Conservation (phyloP, 2,113 vertebrate genomes). For the Boulengeromyrus knoepffleri region DNA sequence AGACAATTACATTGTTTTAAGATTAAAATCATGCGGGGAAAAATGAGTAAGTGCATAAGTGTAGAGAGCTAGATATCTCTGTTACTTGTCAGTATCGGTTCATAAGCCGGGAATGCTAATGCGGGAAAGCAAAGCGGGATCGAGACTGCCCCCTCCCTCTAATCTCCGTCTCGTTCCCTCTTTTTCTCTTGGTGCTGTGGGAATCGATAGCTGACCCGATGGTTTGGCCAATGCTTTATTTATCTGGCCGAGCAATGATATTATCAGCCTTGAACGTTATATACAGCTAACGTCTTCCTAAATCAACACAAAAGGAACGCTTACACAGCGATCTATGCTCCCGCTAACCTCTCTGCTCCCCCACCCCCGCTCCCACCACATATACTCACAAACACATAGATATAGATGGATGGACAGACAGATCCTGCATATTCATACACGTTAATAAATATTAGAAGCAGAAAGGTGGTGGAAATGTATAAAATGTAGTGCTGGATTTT, state of each 20-base stretch:
- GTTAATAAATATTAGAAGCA: neutral
- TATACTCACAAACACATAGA: slow-evolving; percentile 27
- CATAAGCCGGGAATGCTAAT: slow-evolving; percentile 86
- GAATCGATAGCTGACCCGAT: slow-evolving; percentile 73
- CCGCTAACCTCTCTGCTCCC: slow-evolving; percentile 49
- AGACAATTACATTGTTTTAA: slow-evolving; percentile 61
- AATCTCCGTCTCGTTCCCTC: slow-evolving; percentile 38
- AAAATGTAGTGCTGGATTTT: slow-evolving; percentile 58
- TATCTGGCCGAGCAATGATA: slow-evolving; percentile 70
- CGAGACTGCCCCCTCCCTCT: slow-evolving; percentile 39
- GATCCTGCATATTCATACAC: slow-evolving; percentile 32
- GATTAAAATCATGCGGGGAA: slow-evolving; percentile 62
- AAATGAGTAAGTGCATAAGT: slow-evolving; percentile 53
- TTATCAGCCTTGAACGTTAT: slow-evolving; percentile 82
- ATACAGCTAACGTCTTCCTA: slow-evolving; percentile 79
- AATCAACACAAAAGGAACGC: slow-evolving; percentile 81
- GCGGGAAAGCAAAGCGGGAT: slow-evolving; percentile 47
- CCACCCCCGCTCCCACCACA: slow-evolving; percentile 39
- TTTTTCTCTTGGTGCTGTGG: slow-evolving; percentile 47
- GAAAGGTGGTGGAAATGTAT: slow-evolving; percentile 36
- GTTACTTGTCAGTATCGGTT: slow-evolving; percentile 85
- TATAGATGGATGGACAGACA: slow-evolving; percentile 48
- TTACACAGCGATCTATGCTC: slow-evolving; percentile 60
- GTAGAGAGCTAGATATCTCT: slow-evolving; percentile 86
- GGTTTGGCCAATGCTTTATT: slow-evolving; percentile 75